Evolutionary conservation across 2,797 vertebrate species (phyloP).

Genomic region (Hyperoplus lanceolatus): DNA sequence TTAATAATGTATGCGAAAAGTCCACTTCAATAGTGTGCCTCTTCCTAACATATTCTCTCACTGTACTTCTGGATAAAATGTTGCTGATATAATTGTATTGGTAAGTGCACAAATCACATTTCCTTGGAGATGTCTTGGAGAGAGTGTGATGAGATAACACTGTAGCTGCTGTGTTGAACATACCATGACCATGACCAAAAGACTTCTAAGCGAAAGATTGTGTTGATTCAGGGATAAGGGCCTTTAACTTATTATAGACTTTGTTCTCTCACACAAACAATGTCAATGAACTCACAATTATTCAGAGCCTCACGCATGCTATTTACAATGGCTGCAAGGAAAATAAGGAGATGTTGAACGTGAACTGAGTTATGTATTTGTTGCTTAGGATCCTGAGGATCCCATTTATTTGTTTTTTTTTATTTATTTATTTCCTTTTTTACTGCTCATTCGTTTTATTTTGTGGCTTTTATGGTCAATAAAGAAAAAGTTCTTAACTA

Average conservation of each 20-base stretch:
- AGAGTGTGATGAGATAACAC: conserved; percentile 38
- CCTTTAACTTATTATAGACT: conserved; percentile 1
- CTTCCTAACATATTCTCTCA: background rate
- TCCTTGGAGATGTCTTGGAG: conserved; percentile 34
- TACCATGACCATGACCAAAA: conserved; percentile 12
- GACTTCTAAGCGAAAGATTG: conserved; percentile 34
- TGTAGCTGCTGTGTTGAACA: conserved; percentile 24
- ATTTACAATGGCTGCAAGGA: background rate
- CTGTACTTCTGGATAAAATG: background rate
- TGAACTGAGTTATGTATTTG: background rate
- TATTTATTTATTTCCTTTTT: too few relatives aligned
- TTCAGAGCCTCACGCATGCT: background rate
- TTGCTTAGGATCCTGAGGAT: too few relatives aligned
- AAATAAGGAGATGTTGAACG: conserved; percentile 5
- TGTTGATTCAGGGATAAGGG: conserved; percentile 13
- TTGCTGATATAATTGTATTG: background rate
- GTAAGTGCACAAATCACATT: conserved; percentile 35
- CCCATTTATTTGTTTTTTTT: too few relatives aligned
- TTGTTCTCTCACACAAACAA: conserved; percentile 16
- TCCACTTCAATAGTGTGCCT: background rate
- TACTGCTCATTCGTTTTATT: too few relatives aligned
- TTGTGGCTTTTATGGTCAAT: too few relatives aligned
- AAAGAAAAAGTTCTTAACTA: too few relatives aligned
- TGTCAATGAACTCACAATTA: background rate
- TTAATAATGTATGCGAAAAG: background rate